Base-by-base conservation (phyloP, 2,888 invertebrate genomes). In the Noctua comes region DNA sequence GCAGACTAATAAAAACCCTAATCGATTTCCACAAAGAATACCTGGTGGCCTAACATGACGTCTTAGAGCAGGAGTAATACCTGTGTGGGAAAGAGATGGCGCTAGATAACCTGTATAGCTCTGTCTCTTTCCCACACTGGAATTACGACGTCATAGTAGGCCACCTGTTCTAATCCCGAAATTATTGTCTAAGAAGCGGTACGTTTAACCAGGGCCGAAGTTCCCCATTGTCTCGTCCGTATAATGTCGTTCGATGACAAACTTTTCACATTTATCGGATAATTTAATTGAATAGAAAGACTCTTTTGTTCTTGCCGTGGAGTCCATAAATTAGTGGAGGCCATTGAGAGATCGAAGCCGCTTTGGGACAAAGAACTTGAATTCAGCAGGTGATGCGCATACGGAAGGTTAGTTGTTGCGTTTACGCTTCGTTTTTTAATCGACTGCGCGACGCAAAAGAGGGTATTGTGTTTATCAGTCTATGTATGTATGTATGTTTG, bases 251-350 rank as follows among this genome's bases (percentile, higher is more conserved):
- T 73, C 70, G 77, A 85, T 79, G 72, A 68, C 69, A 86, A 89
- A 89, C 88, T 89, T 89, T 88, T 70, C 87, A 62, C 83, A 88
- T 89, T 88, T 84, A 88, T 82, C 85, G 88, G 73, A 86, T 86
- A 86, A 89, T 89, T 89, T 83, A 89, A 89, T 89, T 89, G 88
- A 89, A 86, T 82, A 76, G 86, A 86, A 86, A 83, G 68, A 73
- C 51, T 59, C 85, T 70, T 89, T 89, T 89, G 89, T 88, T 83
- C 88, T 80, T 84, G n/a, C 75, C 70, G 75, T 83, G 76, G 79
- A 86, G 75, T 73, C 76, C 71, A 84, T 88, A 89, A 89, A 86
- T 88, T 86, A 78, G 77, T 57, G 82, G 51, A 43, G 48, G 73
- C 80, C 59, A 85, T 79, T 84, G 83, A 84, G 79, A 79, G 86